Percentiles rank a stretch among this genome's conserved stretches.
phyloP scores from a whole-genome alignment of 2,888 invertebrate genomes.

The Cylindroiulus punctatus region DNA sequence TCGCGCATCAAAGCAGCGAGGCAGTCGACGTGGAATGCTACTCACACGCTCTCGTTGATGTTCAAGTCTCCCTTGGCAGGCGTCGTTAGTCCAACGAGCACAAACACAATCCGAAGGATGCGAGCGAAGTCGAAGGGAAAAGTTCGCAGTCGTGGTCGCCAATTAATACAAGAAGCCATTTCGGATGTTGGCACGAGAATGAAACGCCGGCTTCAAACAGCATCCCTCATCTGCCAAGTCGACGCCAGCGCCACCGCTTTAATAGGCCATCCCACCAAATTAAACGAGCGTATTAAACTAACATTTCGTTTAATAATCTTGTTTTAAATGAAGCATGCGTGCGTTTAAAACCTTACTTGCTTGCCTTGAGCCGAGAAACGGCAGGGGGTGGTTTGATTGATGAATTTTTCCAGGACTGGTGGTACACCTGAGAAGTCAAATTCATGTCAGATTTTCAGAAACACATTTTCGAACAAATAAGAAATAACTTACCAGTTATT shows the following conservation, averaged over 20 bases:
- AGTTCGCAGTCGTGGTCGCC: not conserved
- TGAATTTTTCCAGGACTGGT: no score
- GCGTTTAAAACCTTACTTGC: no score
- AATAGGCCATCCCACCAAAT: no score
- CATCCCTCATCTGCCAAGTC: slow-evolving; percentile 9
- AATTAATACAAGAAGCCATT: slow-evolving; percentile 25
- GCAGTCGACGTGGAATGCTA: not conserved
- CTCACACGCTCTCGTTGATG: not conserved
- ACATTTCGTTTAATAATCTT: no score
- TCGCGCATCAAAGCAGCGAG: not conserved
- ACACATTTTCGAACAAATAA: no score
- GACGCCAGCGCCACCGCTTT: not conserved
- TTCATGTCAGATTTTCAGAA: no score
- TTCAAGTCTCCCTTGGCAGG: not conserved
- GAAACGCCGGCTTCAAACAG: not conserved
- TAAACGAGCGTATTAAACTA: no score
- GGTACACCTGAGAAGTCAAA: no score
- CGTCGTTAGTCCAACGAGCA: slow-evolving; percentile 23
- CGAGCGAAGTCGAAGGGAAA: not conserved
- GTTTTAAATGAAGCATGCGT: no score
- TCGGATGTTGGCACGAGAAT: slow-evolving; percentile 24
- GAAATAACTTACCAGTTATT: no score
- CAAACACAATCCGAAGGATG: not conserved
- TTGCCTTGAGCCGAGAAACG: no score
- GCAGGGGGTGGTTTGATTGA: no score